Percentiles rank a stretch among this genome's conserved stretches.
Conservation (phyloP, 1,140 invertebrate genomes). For the Nixonia krombeini region DNA sequence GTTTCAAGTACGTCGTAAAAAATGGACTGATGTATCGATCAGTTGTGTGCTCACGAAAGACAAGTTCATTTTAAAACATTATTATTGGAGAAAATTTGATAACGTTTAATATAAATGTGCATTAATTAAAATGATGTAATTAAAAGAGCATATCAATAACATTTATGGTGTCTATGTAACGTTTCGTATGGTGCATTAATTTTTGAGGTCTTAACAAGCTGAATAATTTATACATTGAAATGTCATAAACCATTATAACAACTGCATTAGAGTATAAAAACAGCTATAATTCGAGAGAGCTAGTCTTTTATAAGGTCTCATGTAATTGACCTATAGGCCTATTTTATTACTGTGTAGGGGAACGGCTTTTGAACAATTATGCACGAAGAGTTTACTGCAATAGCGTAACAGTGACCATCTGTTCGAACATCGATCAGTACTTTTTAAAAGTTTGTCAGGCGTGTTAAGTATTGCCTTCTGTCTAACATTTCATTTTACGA, state of each 20-base stretch:
- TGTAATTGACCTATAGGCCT: conserved; percentile 12
- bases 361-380: neutral
- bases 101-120: too few relatives aligned
- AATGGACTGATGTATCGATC: too few relatives aligned
- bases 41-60: too few relatives aligned
- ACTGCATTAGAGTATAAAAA: neutral
- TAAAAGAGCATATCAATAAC: too few relatives aligned
- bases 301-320: conserved; percentile 17
- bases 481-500: too few relatives aligned
- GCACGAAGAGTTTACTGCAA: neutral
- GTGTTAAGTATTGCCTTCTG: too few relatives aligned
- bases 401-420: conserved; percentile 5
- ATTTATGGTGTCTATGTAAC: too few relatives aligned
- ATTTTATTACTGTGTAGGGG: conserved; percentile 6
- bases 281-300: conserved; percentile 2
- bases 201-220: conserved; percentile 14
- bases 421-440: conserved; percentile 4
- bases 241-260: neutral
- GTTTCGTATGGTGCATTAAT: too few relatives aligned
- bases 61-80: too few relatives aligned
- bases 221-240: conserved; percentile 28
- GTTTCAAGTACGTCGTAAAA: too few relatives aligned
- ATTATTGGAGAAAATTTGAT: too few relatives aligned
- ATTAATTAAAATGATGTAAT: too few relatives aligned
- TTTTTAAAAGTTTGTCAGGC: neutral